Conservation (phyloP, 2,888 invertebrate genomes). For the Sminthurides aquaticus region DNA sequence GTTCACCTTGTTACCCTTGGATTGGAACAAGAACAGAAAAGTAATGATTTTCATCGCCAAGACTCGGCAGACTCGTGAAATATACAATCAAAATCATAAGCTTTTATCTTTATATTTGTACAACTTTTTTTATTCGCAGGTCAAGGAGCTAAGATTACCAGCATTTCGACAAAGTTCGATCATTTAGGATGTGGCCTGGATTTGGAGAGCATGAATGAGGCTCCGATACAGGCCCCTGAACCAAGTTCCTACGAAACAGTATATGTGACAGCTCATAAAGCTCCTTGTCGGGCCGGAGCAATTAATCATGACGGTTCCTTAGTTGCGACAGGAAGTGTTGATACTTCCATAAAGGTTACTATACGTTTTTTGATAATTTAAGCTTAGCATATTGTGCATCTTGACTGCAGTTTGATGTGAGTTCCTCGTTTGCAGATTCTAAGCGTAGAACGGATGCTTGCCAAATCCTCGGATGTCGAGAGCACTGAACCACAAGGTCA, state of each 20-base stretch:
- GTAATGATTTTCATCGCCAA: conserved; percentile 37
- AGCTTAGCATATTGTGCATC: too few species aligned
- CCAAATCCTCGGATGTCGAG: conserved; percentile 90
- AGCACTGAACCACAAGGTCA: conserved; percentile 85
- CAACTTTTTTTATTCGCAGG: conserved; percentile 28
- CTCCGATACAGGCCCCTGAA: conserved; percentile 85
- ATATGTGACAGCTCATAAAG: conserved; percentile 81
- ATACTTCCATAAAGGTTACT: conserved; percentile 87
- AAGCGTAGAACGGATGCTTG: conserved; percentile 97
- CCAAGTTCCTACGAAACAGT: conserved; percentile 97
- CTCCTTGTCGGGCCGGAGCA: conserved; percentile 79
- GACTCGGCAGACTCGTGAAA: background rate
- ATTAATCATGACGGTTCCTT: conserved; percentile 92
- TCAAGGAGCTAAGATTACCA: conserved; percentile 38
- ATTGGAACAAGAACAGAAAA: conserved; percentile 68
- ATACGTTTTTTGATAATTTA: background rate
- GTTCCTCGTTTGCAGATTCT: too few species aligned
- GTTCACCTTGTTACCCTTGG: conserved; percentile 79
- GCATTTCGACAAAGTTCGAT: conserved; percentile 49
- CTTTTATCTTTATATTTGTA: too few species aligned
- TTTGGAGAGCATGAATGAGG: conserved; percentile 93
- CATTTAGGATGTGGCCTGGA: conserved; percentile 68
- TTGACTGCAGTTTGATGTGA: too few species aligned
- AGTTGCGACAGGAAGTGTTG: conserved; percentile 95
- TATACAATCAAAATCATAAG: too few species aligned